Conservation (phyloP, 2,797 vertebrate species). For the Platalea minor region DNA sequence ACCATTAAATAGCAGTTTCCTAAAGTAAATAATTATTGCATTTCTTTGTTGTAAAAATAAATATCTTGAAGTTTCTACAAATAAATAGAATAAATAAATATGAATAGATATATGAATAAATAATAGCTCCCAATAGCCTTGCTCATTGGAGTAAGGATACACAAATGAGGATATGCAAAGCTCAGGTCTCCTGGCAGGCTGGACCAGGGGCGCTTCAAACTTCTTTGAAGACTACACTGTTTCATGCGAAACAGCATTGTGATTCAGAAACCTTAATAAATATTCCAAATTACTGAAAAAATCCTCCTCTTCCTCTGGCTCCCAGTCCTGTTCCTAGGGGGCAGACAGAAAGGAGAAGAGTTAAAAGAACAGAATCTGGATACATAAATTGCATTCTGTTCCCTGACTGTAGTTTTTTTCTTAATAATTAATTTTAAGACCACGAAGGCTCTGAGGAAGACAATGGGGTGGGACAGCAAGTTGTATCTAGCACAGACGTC, state of each 20-base stretch:
- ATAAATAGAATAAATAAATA: conserved; percentile 66
- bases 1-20: not conserved
- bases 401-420: not conserved
- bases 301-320: fast-evolving
- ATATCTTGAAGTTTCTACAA: not conserved
- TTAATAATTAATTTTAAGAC: not conserved
- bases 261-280: conserved; percentile 7
- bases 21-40: not conserved
- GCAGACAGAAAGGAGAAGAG: not conserved
- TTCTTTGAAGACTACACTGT: not conserved
- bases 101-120: conserved; percentile 1
- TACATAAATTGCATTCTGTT: not conserved
- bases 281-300: not conserved
- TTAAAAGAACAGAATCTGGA: not conserved
- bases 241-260: fast-evolving
- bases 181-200: not conserved
- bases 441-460: not conserved
- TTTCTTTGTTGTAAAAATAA: conserved; percentile 33
- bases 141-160: not conserved
- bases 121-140: not conserved
- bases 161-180: not conserved
- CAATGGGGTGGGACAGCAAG: not conserved
- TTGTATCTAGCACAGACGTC: not conserved
- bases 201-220: not conserved
- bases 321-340: not conserved